phyloP scores from a whole-genome alignment of 2,113 vertebrate species.

The Menura novaehollandiae region DNA sequence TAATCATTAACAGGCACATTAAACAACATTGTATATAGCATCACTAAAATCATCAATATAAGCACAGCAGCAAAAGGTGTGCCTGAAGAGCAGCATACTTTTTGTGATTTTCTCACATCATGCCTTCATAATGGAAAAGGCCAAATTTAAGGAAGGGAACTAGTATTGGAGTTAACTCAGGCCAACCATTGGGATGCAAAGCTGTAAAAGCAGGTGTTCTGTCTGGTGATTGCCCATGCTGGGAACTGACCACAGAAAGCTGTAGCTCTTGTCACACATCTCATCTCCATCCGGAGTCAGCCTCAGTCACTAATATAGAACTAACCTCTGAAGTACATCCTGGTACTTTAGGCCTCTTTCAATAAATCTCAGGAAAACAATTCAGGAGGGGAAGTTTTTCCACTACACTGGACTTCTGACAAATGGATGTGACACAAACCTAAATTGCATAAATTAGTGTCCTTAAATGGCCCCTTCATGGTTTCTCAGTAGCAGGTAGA shows the following conservation, averaged over 20 bases:
- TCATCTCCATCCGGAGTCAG: not conserved
- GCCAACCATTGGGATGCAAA: not conserved
- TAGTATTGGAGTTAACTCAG: not conserved
- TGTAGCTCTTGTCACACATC: not conserved
- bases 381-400: not conserved
- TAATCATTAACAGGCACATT: not conserved
- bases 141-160: not conserved
- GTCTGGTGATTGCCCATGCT: not conserved
- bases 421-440: not conserved
- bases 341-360: not conserved
- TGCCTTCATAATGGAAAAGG: not conserved
- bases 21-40: not conserved
- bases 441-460: not conserved
- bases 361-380: not conserved
- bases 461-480: not conserved
- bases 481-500: not conserved
- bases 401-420: not conserved
- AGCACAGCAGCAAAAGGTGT: not conserved
- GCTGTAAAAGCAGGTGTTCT: not conserved
- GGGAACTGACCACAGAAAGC: not conserved
- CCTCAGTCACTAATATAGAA: not conserved
- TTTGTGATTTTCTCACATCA: not conserved
- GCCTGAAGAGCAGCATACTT: not conserved
- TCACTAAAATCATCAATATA: not conserved
- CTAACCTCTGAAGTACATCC: not conserved